A percentile compares a stretch with the other conserved stretches of the same genome.
These are phyloP conservation scores for Gryllus longicercus DNA, from an alignment of 2,888 invertebrate genomes.

Conservation along the genomic window DNA sequence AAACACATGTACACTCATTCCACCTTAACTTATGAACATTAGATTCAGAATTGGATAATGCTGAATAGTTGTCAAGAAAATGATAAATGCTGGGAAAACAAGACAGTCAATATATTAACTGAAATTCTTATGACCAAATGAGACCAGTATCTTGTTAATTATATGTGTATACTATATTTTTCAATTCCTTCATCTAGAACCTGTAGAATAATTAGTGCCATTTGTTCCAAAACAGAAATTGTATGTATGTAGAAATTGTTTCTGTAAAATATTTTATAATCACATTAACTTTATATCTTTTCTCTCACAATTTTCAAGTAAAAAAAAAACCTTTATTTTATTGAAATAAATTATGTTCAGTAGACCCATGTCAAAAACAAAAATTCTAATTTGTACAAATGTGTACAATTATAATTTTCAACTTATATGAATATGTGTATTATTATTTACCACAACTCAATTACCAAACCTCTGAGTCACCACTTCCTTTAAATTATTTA, in stretches of 20 bases:
- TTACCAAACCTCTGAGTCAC: too few species aligned
- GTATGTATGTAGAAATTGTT: not conserved
- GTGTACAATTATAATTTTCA: constrained; percentile 2
- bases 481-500: too few species aligned
- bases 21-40: too few species aligned
- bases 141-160: not conserved
- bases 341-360: too few species aligned
- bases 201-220: not conserved
- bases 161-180: constrained; percentile 5
- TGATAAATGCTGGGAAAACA: too few species aligned
- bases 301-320: not conserved
- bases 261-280: not conserved
- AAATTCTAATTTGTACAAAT: not conserved
- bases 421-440: not conserved
- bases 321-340: not conserved
- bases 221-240: not conserved
- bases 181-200: not conserved
- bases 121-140: not conserved
- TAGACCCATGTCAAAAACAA: too few species aligned
- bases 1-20: too few species aligned
- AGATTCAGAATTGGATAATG: too few species aligned
- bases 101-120: too few species aligned
- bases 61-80: too few species aligned
- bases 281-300: not conserved
- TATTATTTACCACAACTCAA: too few species aligned